These are phyloP conservation scores for Poeciliopsis turneri DNA, from an alignment of 2,797 vertebrate species.

Conservation along the genomic window DNA sequence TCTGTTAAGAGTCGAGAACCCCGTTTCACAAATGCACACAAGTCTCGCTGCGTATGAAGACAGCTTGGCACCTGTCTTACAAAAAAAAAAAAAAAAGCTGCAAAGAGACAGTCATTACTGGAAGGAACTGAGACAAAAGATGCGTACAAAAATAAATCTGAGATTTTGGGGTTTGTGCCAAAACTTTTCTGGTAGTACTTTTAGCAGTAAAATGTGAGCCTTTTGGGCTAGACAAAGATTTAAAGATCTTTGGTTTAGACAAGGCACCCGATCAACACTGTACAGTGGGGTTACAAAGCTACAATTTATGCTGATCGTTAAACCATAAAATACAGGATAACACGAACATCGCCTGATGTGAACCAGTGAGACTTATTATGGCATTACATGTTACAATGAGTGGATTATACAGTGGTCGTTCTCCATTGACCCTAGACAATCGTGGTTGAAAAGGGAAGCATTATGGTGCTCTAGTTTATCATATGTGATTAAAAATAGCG, in stretches of 20 bases:
- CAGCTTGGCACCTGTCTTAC: slow-evolving; percentile 64
- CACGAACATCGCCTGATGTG: slow-evolving; percentile 42
- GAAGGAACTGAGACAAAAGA: slow-evolving; percentile 48
- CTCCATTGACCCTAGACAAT: slow-evolving; percentile 55
- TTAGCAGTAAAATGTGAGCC: slow-evolving; percentile 27
- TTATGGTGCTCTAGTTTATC: slow-evolving; percentile 60
- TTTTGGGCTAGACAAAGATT: slow-evolving; percentile 50
- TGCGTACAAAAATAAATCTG: slow-evolving; percentile 37
- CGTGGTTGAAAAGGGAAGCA: slow-evolving; percentile 46
- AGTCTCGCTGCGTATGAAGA: slow-evolving; percentile 45
- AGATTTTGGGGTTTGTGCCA: slow-evolving; percentile 36
- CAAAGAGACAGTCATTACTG: slow-evolving; percentile 40
- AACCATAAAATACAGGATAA: slow-evolving; percentile 43
- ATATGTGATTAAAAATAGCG: slow-evolving; percentile 66
- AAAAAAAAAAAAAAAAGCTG: slow-evolving; percentile 11
- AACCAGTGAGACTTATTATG: slow-evolving; percentile 57
- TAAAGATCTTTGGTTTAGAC: slow-evolving; percentile 71
- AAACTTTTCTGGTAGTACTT: slow-evolving; percentile 34
- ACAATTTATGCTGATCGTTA: slow-evolving; percentile 21
- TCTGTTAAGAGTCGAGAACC: slow-evolving; percentile 53
- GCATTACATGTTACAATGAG: slow-evolving; percentile 45
- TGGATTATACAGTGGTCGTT: slow-evolving; percentile 55
- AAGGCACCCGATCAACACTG: slow-evolving; percentile 69
- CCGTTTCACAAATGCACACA: slow-evolving; percentile 50
- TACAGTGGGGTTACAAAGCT: slow-evolving; percentile 36